Evolutionary conservation across 2,888 invertebrate genomes (phyloP), one percentile per base, ranked within the genome.

Genomic region (Lapara coniferarum): DNA sequence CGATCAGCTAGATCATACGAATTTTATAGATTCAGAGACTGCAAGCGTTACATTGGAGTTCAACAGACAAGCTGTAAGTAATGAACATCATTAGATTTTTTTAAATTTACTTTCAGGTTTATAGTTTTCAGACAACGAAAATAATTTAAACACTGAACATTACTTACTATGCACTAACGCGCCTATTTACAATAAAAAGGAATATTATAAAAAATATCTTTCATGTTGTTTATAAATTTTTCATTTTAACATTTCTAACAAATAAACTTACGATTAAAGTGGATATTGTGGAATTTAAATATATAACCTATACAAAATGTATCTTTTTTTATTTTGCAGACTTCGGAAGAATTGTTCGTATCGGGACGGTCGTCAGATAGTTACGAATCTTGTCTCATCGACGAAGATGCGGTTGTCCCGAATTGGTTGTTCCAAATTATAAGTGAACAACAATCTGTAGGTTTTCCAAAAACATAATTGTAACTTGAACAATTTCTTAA

Each of bases 401-500:
- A 91, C 5, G 92, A 93, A 30, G 93, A 92, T 30, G 72, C 82
- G 2, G 82, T 87, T 44, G 88, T 93, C 4, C 93, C 93, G 0
- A 83, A 87, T 77, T 93, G 93, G 93, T 81, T 93, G 67, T 93
- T 91, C 74, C 84, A 88, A 70, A 81, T 89, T 63, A 87, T 90
- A 37, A 90, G 81, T 74, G 89, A 88, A 69, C 91, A 90, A 69
- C 85, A 86, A 72, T 83, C 87, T 72, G 91, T 90, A 75, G 85
- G 80, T 72, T 51, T n/a, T n/a, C 46, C 25, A 58, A 66, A 30
- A 70, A 16, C 6, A 37, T 57, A n/a, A 14, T 37, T 14, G 6
- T 10, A 37, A 58, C n/a, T 37, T 58, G 14, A 53, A 53, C 16
- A 16, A 16, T 53, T 53, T 4, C 37, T 8, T 1, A 25, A 25